phyloP scores from a whole-genome alignment of 1,140 invertebrate genomes.

The Globodera rostochiensis region DNA sequence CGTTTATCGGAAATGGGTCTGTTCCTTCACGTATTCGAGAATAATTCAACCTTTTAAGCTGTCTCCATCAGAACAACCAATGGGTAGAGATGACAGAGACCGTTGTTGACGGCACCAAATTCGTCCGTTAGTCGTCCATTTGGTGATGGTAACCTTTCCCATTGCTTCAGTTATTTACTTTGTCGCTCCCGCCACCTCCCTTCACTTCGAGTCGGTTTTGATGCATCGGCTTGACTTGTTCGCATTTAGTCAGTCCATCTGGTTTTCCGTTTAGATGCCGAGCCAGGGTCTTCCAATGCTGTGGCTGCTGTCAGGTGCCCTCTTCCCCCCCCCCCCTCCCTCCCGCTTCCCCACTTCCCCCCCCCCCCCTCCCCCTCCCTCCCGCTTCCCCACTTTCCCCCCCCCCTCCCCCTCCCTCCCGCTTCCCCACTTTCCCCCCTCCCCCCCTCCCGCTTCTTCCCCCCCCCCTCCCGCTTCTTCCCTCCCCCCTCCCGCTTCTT shows the following conservation, averaged over 20 bases:
- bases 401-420: not conserved
- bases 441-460: too few species aligned
- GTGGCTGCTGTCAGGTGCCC: conserved; percentile 22
- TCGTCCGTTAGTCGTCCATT: conserved; percentile 12
- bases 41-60: not conserved
- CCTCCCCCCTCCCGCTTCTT: too few species aligned
- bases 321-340: not conserved
- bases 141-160: not conserved
- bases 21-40: not conserved
- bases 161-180: conserved; percentile 15
- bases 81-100: not conserved
- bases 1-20: conserved; percentile 6
- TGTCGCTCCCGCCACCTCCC: conserved; percentile 2
- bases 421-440: too few species aligned
- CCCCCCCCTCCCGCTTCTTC: too few species aligned
- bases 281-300: conserved; percentile 17
- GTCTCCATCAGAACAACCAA: not conserved
- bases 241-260: too few species aligned
- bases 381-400: not conserved
- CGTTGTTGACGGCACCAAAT: not conserved
- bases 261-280: not conserved
- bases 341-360: not conserved
- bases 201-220: conserved; percentile 7
- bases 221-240: not conserved
- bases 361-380: not conserved